Conservation (phyloP, 2,888 invertebrate species). For the Meganola albula region DNA sequence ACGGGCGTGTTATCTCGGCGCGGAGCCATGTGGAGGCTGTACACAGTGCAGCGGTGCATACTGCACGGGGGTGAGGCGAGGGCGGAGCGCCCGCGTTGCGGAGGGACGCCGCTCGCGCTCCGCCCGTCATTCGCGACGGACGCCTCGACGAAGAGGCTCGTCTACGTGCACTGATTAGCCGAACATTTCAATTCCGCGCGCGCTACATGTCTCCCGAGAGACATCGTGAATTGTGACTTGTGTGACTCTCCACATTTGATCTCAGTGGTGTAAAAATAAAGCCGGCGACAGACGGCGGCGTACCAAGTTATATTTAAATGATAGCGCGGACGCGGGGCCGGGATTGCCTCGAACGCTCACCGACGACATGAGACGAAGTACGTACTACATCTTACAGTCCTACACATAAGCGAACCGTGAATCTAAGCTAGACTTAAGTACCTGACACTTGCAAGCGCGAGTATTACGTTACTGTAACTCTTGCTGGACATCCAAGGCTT, state of each 20-base stretch:
- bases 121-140: conserved; percentile 54
- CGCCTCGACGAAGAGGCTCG: conserved; percentile 43
- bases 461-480: conserved; percentile 36
- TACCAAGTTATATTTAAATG: conserved; percentile 75
- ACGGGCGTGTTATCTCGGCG: conserved; percentile 46
- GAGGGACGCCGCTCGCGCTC: conserved; percentile 39
- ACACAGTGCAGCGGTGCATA: conserved; percentile 66
- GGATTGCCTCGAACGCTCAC: conserved; percentile 54
- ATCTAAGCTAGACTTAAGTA: conserved; percentile 35
- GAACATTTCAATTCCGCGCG: conserved; percentile 26
- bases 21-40: conserved; percentile 66
- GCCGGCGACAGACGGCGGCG: conserved; percentile 70
- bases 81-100: conserved; percentile 29
- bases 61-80: conserved; percentile 43
- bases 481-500: no score
- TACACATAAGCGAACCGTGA: conserved; percentile 45
- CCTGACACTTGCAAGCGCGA: conserved; percentile 31
- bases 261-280: conserved; percentile 71
- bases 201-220: conserved; percentile 44
- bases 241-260: conserved; percentile 53
- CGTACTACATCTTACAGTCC: conserved; percentile 48
- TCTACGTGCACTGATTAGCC: conserved; percentile 24
- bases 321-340: conserved; percentile 63
- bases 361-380: conserved; percentile 72
- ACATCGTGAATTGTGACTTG: conserved; percentile 56